These are phyloP conservation scores for Sciurus niger DNA, from an alignment of 2,113 vertebrate species.

Conservation along the genomic window DNA sequence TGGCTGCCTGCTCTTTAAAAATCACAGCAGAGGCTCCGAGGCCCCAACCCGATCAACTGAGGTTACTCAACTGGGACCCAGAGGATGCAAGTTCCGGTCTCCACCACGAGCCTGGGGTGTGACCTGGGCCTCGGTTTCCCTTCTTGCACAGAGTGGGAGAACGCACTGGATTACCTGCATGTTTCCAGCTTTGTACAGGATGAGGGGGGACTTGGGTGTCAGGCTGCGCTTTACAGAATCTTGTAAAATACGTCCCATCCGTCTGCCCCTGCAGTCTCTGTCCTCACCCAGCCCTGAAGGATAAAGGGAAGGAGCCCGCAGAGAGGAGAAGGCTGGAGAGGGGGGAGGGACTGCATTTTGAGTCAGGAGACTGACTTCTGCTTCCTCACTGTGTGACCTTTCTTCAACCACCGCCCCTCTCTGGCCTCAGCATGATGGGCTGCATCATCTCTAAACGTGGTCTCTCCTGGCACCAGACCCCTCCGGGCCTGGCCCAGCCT, in stretches of 20 bases:
- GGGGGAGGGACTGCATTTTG: not conserved
- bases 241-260: not conserved
- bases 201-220: not conserved
- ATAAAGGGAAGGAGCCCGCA: not conserved
- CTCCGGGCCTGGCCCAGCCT: not conserved
- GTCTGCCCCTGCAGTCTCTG: not conserved
- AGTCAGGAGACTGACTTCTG: not conserved
- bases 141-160: not conserved
- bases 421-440: not conserved
- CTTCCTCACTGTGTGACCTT: not conserved
- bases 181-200: not conserved
- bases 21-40: not conserved
- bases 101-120: not conserved
- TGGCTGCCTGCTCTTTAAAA: not conserved
- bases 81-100: not conserved
- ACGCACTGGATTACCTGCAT: not conserved
- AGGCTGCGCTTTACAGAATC: not conserved
- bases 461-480: not conserved
- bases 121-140: conserved; percentile 40
- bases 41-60: fast-evolving
- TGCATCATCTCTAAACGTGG: not conserved
- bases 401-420: not conserved
- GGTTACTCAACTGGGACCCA: not conserved
- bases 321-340: not conserved
- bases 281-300: not conserved